Evolutionary conservation across 2,797 vertebrate species (phyloP).

Genomic region (Trematomus bernacchii): DNA sequence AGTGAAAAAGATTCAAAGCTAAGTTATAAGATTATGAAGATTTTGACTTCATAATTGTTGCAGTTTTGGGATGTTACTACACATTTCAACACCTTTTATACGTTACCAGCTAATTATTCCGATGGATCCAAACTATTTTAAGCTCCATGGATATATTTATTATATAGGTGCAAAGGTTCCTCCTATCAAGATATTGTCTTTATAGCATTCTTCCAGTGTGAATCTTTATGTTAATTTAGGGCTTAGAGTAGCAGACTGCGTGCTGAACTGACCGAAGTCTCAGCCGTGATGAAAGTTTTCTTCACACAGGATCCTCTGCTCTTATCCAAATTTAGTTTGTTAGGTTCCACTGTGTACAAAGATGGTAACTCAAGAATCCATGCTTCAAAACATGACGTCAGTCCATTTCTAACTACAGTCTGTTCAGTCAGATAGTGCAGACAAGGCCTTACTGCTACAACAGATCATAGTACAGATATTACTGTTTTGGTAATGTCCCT

Average conservation of each 20-base stretch:
- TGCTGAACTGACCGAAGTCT: background rate
- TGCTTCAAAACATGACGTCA: background rate
- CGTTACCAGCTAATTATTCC: background rate
- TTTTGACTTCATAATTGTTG: background rate
- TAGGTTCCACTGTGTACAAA: background rate
- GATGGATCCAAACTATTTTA: background rate
- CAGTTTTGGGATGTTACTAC: background rate
- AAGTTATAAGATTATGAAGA: background rate
- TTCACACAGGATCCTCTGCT: background rate
- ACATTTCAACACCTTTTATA: background rate
- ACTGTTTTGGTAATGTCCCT: background rate
- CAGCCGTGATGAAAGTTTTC: background rate
- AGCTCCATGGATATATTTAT: background rate
- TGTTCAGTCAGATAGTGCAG: background rate
- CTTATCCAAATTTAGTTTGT: conserved; percentile 12
- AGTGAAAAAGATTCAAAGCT: background rate
- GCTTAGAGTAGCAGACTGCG: background rate
- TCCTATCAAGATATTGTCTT: background rate
- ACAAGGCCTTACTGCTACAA: no score
- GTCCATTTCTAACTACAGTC: background rate
- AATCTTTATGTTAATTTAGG: background rate
- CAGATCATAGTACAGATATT: background rate
- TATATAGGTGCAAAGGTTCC: background rate
- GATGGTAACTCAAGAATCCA: background rate
- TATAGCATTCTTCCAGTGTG: background rate